Conservation (phyloP, 2,888 invertebrate genomes). For the Lumbricus terrestris region DNA sequence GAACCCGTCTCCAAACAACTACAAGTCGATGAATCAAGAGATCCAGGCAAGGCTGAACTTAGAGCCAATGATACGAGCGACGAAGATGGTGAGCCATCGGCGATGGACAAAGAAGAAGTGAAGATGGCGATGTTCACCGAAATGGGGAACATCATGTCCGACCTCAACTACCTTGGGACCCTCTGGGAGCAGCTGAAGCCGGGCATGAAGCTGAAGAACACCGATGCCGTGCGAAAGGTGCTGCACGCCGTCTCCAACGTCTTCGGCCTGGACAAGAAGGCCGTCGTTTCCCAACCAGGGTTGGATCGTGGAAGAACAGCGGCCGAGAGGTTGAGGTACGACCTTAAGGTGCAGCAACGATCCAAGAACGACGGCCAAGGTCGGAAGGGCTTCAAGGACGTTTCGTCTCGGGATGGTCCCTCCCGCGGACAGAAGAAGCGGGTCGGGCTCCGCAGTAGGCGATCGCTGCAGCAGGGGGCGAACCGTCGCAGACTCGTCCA, state of each 20-base stretch:
- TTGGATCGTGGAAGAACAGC: background rate
- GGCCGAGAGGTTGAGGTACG: background rate
- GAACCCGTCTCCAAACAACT: background rate
- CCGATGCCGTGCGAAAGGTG: background rate
- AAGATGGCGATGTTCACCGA: background rate
- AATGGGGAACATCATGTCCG: background rate
- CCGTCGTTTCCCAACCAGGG: background rate
- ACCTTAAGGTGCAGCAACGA: background rate
- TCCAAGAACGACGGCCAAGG: background rate
- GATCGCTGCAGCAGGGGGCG: background rate
- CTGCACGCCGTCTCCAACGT: background rate
- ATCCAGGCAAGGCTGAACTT: background rate
- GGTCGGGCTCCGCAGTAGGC: background rate
- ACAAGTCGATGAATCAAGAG: background rate
- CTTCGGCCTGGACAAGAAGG: background rate
- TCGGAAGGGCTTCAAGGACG: background rate
- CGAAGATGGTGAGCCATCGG: background rate
- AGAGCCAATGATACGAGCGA: background rate
- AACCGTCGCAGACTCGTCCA: background rate
- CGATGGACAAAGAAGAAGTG: background rate
- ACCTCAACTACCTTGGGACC: background rate
- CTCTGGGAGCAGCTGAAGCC: background rate
- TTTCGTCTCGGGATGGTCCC: background rate
- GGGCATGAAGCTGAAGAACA: background rate
- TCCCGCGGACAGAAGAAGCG: background rate